Evolutionary conservation across 2,888 invertebrate species (phyloP).

Genomic region (Nephrotoma appendiculata): DNA sequence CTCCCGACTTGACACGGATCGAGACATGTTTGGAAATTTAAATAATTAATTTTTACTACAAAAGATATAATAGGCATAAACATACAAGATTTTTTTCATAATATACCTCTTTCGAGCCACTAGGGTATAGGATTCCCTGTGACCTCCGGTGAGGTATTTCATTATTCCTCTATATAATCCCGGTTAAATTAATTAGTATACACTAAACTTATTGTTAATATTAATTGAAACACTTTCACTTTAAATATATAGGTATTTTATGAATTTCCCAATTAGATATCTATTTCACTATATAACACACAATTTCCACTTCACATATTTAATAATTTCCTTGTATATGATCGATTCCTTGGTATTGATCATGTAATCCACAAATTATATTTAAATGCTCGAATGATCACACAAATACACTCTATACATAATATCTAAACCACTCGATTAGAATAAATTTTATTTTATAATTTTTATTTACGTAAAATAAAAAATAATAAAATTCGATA

Average conservation of each 20-base stretch:
- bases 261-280: not conserved
- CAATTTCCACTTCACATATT: not conserved
- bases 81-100: slow-evolving; percentile 31
- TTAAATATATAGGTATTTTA: not conserved
- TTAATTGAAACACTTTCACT: not conserved
- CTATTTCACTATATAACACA: not conserved
- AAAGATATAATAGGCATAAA: slow-evolving; percentile 7
- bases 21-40: not conserved
- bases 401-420: not conserved
- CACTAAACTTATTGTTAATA: not conserved
- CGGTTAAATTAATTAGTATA: not conserved
- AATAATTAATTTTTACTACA: not conserved
- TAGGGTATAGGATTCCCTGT: slow-evolving; percentile 31
- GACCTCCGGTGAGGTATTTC: slow-evolving; percentile 28
- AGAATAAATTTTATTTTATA: not conserved
- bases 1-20: not conserved
- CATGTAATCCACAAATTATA: not conserved
- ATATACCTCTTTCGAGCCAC: slow-evolving; percentile 31
- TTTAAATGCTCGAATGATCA: not conserved
- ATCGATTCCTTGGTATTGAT: not conserved
- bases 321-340: not conserved
- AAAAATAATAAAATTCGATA: not conserved
- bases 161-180: slow-evolving; percentile 14
- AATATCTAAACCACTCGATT: not conserved
- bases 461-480: not conserved